A percentile compares a stretch with the other conserved stretches of the same genome.
Evolutionary conservation across 2,888 invertebrate genomes (phyloP).

Genomic region (Patella caerulea): DNA sequence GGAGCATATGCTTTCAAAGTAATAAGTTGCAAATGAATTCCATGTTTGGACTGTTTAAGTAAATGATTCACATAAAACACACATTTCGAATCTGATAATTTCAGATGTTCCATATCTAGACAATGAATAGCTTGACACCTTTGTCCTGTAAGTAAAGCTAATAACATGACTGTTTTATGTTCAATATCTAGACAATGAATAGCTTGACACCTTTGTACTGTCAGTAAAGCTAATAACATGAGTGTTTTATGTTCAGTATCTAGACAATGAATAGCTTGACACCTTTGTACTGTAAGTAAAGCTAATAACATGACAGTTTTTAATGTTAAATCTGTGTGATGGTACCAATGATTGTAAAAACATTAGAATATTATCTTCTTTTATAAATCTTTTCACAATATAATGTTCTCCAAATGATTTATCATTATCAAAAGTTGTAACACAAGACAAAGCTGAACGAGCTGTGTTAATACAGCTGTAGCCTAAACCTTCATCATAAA

Average conservation of each 20-base stretch:
- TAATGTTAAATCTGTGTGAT: neutral
- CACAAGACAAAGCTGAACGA: slow-evolving; percentile 16
- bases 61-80: too few relatives aligned
- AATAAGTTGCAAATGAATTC: slow-evolving; percentile 21
- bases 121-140: slow-evolving; percentile 30
- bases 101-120: slow-evolving; percentile 28
- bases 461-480: slow-evolving; percentile 25
- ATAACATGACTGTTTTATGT: slow-evolving; percentile 32
- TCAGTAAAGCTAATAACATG: slow-evolving; percentile 32
- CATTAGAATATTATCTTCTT: slow-evolving; percentile 20
- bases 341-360: slow-evolving; percentile 27
- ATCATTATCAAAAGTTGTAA: neutral
- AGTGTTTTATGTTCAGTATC: too few relatives aligned
- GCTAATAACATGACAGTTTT: too few relatives aligned
- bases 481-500: slow-evolving; percentile 16
- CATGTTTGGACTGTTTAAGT: slow-evolving; percentile 35
- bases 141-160: slow-evolving; percentile 37
- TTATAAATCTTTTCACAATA: slow-evolving; percentile 35
- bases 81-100: too few relatives aligned
- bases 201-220: slow-evolving; percentile 16
- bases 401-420: slow-evolving; percentile 16
- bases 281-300: too few relatives aligned
- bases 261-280: too few relatives aligned
- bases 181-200: slow-evolving; percentile 24
- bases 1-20: slow-evolving; percentile 11